phyloP scores from a whole-genome alignment of 2,888 invertebrate genomes.

The Ellobium chinense region DNA sequence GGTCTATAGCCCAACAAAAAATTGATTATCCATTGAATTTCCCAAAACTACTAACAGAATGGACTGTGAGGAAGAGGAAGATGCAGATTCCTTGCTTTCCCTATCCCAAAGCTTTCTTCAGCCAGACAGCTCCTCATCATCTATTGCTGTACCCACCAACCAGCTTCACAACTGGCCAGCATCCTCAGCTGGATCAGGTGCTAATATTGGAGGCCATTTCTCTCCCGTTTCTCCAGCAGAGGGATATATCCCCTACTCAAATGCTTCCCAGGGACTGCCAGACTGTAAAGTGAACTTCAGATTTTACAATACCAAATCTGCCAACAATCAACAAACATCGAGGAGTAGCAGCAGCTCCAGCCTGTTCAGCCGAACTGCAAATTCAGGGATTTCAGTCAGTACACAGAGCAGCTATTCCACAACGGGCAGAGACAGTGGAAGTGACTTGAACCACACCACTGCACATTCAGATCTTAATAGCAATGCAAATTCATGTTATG shows the following conservation, averaged over 20 bases:
- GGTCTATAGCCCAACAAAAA: too few species aligned
- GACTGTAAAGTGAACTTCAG: conserved; percentile 4
- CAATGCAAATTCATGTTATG: conserved; percentile 6
- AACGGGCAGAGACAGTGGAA: background rate
- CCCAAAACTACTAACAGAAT: background rate
- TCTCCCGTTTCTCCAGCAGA: conserved; percentile 41
- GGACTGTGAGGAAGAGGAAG: conserved; percentile 42
- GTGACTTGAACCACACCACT: background rate
- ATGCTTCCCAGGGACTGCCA: background rate
- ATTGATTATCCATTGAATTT: too few species aligned
- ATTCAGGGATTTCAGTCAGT: background rate
- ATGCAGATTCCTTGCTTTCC: conserved; percentile 26
- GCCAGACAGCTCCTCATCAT: conserved; percentile 31
- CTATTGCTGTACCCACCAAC: background rate
- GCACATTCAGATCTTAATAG: conserved; percentile 2
- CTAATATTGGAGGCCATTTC: conserved; percentile 21
- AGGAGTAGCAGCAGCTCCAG: background rate
- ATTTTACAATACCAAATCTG: conserved; percentile 4
- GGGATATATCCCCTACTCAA: background rate
- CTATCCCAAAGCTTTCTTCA: conserved; percentile 28
- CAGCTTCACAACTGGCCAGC: conserved; percentile 37
- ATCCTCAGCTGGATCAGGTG: background rate
- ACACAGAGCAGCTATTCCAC: conserved; percentile 2
- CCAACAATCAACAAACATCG: background rate
- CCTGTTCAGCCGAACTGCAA: conserved; percentile 8